Evolutionary conservation across 2,888 invertebrate genomes (phyloP), one percentile per base, ranked within the genome.

Genomic region (Pheosia tremula): DNA sequence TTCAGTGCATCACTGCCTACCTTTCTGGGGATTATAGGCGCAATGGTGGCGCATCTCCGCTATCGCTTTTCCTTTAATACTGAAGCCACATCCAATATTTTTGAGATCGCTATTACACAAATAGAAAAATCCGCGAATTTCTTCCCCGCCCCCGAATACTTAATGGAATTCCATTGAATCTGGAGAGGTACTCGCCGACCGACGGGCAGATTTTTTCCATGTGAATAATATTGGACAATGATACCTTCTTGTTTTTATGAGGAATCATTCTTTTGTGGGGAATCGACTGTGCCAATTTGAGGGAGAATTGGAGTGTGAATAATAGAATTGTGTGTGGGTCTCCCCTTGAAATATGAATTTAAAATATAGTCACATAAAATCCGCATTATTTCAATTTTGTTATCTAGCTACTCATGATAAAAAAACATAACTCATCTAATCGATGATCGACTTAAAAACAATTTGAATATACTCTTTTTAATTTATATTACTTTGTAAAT

Each of bases 201-300:
- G 57, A 61, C 54, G 62, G 56, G 50, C 61, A 62, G 61, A 67
- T 66, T 61, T 57, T 63, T 72, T 68, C 58, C 64, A 60, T 72
- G 53, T 63, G 65, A 74, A 68, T 59, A 63, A 60, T 65, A 60
- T 37, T 57, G 58, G 68, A 74, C 69, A 73, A 71, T 60, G 62
- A 62, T 59, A 56, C 41, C 61, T 39, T 53, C 43, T 60, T 52
- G 56, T 54, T 45, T 58, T 63, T 62, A 58, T 63, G 49, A 59
- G 50, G 53, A n/a, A 50, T 37, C 36, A 52, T 24, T 13, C 61
- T 59, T 62, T 67, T 65, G 61, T 59, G 45, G 53, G n/a, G 24
- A 54, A 11, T 59, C n/a, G 38, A 49, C 60, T 8, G 53, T 53
- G 61, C 45, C 38, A 63, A 64, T 64, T 61, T 61, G 7, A 10